A percentile compares a stretch with the other conserved stretches of the same genome.
phyloP scores from a whole-genome alignment of 2,797 vertebrate species.

The Crotalus adamanteus region DNA sequence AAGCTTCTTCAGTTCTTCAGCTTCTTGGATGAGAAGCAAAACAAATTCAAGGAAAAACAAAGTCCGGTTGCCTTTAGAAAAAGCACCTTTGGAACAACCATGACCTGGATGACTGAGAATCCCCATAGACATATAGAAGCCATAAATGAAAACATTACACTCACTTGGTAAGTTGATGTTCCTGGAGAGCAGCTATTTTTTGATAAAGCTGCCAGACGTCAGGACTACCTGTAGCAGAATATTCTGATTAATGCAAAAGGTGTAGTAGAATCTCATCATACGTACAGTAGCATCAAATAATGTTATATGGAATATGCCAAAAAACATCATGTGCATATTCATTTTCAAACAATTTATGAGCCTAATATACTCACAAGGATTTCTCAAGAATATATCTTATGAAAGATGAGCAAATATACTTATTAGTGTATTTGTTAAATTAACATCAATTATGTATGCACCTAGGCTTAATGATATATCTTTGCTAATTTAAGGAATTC shows the following conservation, averaged over 20 bases:
- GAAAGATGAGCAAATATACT: constrained; percentile 36
- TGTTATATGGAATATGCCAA: constrained; percentile 7
- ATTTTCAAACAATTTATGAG: constrained; percentile 30
- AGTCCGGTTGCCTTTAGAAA: too few species aligned
- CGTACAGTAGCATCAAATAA: neutral
- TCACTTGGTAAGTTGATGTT: neutral
- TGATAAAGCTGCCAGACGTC: neutral
- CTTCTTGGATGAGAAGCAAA: too few species aligned
- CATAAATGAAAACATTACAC: neutral
- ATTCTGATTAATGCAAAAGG: neutral
- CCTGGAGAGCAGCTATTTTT: neutral
- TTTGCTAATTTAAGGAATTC: constrained; percentile 49
- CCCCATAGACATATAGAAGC: too few species aligned
- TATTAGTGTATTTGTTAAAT: constrained; percentile 34
- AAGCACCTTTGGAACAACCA: too few species aligned
- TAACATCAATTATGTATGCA: constrained; percentile 45
- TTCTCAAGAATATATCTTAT: constrained; percentile 26
- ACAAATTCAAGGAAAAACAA: too few species aligned
- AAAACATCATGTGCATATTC: neutral
- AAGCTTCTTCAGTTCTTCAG: too few species aligned
- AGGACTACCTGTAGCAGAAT: neutral
- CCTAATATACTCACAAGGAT: constrained; percentile 20
- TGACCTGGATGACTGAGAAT: too few species aligned
- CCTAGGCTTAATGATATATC: constrained; percentile 29
- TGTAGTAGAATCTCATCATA: neutral